Evolutionary conservation across 2,888 invertebrate genomes (phyloP), one percentile per base, ranked within the genome.

Genomic region (Epistrophe eligans): DNA sequence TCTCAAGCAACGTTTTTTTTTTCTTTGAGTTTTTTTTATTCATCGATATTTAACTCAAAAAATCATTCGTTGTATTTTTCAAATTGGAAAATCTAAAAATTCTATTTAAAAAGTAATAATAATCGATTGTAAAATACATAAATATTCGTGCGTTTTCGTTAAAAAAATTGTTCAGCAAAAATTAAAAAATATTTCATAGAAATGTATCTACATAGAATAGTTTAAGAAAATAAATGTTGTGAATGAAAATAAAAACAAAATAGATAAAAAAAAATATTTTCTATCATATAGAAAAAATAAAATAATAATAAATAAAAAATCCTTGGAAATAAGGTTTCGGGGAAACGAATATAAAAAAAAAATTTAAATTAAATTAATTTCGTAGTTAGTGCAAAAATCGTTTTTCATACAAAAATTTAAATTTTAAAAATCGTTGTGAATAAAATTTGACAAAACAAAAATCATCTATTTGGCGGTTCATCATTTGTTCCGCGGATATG

Each of bases 231-330:
- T 52, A 62, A 81, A 77, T 77, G 55, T 71, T 82, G 81, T 82
- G 77, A 52, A 45, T 35, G 28, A 66, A 62, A 52, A n/a, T 15
- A 13, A 50, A 74, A 66, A 57, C 13, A 70, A 74, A 38, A 58
- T 50, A 13, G 45, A 32, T 28, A 48, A 40, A 24, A 48, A 40
- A 24, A 38, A 55, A 28, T n/a, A 79, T 82, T 85, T 84, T 82
- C 82, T 85, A 74, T 85, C 74, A 82, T 85, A 85, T 85, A 82
- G 82, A 82, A 85, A 50, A 64, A 66, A n/a, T n/a, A 71, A 76
- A 66, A n/a, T 28, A 55, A 32, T 66, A 80, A 72, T 24, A 52
- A 64, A 74, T 55, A 45, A 17, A 45, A 66, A 72, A 72, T 72
- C 67, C 77, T 84, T 80, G 71, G 77, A 80, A 60, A 72, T n/a